Evolutionary conservation across 1,140 invertebrate genomes (phyloP), one percentile per base, ranked within the genome.

Genomic region (Drosophila murphyi): DNA sequence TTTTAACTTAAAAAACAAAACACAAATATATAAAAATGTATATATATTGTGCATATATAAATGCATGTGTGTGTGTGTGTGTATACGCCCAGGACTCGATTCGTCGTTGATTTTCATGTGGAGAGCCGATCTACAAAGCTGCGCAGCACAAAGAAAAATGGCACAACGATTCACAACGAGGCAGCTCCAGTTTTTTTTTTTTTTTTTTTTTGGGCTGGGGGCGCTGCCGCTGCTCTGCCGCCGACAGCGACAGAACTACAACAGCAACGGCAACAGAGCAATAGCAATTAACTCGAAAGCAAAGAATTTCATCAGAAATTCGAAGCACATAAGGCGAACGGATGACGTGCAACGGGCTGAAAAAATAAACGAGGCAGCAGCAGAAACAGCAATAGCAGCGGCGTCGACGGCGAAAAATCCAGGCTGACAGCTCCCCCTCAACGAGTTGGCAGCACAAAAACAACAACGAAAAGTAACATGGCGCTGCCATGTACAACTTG

Each of bases 241-340:
- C 5, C 39, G 29, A 28, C 55, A 12, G 32, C 10, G 28, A 12
- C 47, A 12, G 39, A 41, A 10, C 39, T 4, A n/a, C 39, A 43
- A 20, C 35, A 6, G 43, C 54, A 41, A 35, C 62, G 39, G 32
- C 64, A 62, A 70, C 78, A 86, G 20, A 20, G 80, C 85, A 89
- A 74, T 78, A 85, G 85, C 85, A 89, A 89, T 89, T 85, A 88
- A 89, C 86, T 89, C 86, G 86, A 89, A 89, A 89, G 85, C 85
- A 81, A 89, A 89, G 86, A 89, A 89, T 89, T 89, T 89, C 85
- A 89, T 89, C 85, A 89, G 85, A 89, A 89, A 89, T 89, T 89
- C 85, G 90, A 89, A 89, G 86, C 81, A 89, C 80, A 88, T 67
- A 88, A 77, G 70, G 63, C 61, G 62, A 77, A 74, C 67, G 80